Evolutionary conservation across 1,140 invertebrate species (phyloP), one percentile per base, ranked within the genome.

Genomic region (Brachionus angularis): DNA sequence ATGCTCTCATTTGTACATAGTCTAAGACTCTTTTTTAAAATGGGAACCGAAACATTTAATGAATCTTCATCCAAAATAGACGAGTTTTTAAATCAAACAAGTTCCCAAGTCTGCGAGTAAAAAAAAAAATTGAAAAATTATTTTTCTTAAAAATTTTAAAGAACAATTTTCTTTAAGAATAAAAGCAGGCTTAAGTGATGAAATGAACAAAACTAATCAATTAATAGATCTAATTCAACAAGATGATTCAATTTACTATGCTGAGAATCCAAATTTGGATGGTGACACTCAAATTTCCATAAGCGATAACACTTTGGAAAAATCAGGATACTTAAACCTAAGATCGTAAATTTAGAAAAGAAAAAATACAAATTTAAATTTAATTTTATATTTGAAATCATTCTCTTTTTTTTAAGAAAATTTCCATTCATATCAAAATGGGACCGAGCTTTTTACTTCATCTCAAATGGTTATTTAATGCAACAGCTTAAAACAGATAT

Each of bases 1-100:
- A 58, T 58, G 53, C 36, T 58, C 33, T 58, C 53, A n/a, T 58
- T 58, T 58, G 27, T 58, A 14, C 53, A 58, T 18, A 58, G 16
- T 14, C 25, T 58, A 36, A 58, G 39, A 39, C 12, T 58, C 1
- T 58, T 58, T 42, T 58, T 58, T 39, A 58, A 58, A 58, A 58
- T 58, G 53, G 53, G 53, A 21, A 39, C 4, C 25, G 53, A 58
- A 27, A 58, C 53, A 16, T 58, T 58, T n/a, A 39, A 23, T 25
- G 53, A 58, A 23, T 58, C 52, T 12, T 33, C 53, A 12, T 58
- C 53, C 1, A 58, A 58, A 39, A 58, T 58, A 21, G 53, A 58
- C 34, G 53, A 58, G 12, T 58, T 58, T 58, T 39, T 58, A 12
- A 58, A 58, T 36, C 36, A 36, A 21, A 39, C 31, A 21, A 42